Conservation (phyloP, 2,797 vertebrate genomes). For the Eulemur coronatus region DNA sequence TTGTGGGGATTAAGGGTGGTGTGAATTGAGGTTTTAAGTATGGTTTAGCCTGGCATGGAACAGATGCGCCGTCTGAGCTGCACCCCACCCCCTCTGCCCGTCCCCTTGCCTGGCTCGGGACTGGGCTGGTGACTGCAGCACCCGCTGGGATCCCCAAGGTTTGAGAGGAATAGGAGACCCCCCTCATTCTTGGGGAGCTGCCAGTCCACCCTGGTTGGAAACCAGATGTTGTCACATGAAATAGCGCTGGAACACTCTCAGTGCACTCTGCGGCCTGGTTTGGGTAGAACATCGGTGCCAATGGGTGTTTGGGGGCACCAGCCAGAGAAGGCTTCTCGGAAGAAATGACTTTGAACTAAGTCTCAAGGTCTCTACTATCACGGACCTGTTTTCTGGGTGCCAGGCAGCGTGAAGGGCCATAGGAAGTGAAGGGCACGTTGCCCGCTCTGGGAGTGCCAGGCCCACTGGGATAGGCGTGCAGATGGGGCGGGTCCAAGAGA, state of each 20-base stretch:
- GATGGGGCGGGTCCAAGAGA: too few relatives aligned
- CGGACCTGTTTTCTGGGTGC: slow-evolving; percentile 51
- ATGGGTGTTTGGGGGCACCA: not conserved
- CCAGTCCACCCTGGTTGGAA: not conserved
- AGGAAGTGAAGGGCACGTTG: not conserved
- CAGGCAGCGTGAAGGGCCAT: slow-evolving; percentile 29
- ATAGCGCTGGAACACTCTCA: not conserved
- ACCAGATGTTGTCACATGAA: not conserved
- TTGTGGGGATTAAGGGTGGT: not conserved
- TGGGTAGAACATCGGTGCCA: not conserved
- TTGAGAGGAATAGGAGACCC: not conserved
- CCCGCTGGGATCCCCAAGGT: not conserved
- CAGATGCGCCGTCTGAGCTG: not conserved
- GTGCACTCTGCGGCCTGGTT: not conserved
- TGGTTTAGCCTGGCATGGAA: not conserved
- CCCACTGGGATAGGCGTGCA: rapidly evolving
- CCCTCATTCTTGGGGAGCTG: not conserved
- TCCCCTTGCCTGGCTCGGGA: not conserved
- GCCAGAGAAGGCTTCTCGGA: slow-evolving; percentile 1
- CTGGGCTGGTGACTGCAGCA: not conserved
- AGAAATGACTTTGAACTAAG: slow-evolving; percentile 47
- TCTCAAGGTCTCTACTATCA: slow-evolving; percentile 59
- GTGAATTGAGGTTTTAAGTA: not conserved
- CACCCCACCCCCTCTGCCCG: rapidly evolving
- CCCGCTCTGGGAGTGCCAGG: not conserved